These are phyloP conservation scores for Agrochola macilenta DNA, from an alignment of 2,888 invertebrate species.

Conservation along the genomic window DNA sequence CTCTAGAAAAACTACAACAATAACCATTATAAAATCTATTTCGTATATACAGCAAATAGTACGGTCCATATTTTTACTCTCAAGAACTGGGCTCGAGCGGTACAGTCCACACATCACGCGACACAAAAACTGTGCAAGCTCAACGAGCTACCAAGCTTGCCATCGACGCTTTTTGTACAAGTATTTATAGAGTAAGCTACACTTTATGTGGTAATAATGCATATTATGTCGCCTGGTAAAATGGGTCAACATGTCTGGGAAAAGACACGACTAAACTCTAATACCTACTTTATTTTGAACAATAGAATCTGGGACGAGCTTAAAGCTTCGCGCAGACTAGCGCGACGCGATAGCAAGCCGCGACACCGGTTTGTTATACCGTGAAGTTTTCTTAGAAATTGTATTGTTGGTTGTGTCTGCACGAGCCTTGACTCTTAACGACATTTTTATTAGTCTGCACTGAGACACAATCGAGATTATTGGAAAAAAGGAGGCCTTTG, in stretches of 20 bases:
- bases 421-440: no score
- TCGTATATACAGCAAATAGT: conserved; percentile 27
- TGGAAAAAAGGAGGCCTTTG: neutral
- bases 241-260: neutral
- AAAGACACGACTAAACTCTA: neutral
- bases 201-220: neutral
- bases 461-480: no score
- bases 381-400: no score
- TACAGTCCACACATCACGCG: conserved; percentile 32
- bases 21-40: neutral
- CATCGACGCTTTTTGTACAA: conserved; percentile 26
- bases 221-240: neutral
- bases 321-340: neutral
- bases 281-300: neutral
- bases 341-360: no score
- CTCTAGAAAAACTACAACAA: neutral
- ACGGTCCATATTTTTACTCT: conserved; percentile 35
- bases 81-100: conserved; percentile 18
- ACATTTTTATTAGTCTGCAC: neutral
- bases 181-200: conserved; percentile 22
- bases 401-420: no score
- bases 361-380: no score
- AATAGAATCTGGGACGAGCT: neutral
- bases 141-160: conserved; percentile 19
- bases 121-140: conserved; percentile 33